Evolutionary conservation across 2,113 vertebrate genomes (phyloP).

Genomic region (Dasyurus viverrinus): DNA sequence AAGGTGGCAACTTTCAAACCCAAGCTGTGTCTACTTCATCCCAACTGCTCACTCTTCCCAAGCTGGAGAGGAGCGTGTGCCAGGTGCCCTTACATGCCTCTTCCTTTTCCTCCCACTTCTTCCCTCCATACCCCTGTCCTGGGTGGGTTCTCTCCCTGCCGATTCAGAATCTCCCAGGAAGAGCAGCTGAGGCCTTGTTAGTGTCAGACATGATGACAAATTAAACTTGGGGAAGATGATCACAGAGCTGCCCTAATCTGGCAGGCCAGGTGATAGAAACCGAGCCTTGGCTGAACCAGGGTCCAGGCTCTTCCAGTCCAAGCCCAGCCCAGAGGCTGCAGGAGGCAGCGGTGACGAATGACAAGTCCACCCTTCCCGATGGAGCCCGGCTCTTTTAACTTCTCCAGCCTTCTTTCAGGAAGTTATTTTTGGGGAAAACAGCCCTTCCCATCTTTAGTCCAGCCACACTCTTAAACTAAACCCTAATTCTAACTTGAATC

Average conservation of each 20-base stretch:
- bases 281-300: constrained; percentile 53
- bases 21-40: background rate
- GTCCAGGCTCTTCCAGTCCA: constrained; percentile 15
- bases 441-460: constrained; percentile 54
- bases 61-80: background rate
- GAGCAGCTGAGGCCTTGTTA: background rate
- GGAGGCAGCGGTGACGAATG: constrained; percentile 51
- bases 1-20: background rate
- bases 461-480: constrained; percentile 36
- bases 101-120: background rate
- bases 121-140: background rate
- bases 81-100: background rate
- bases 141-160: constrained; percentile 54
- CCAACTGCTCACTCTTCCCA: constrained; percentile 17
- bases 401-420: constrained; percentile 36
- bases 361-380: constrained; percentile 75
- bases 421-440: constrained; percentile 20
- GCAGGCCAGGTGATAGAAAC: constrained; percentile 39
- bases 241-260: constrained; percentile 32
- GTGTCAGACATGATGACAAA: constrained; percentile 17
- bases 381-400: constrained; percentile 49
- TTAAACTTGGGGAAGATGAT: constrained; percentile 11
- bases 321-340: constrained; percentile 33
- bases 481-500: constrained; percentile 52
- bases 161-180: constrained; percentile 32